phyloP scores from a whole-genome alignment of 2,797 vertebrate species.

The Labroides dimidiatus region DNA sequence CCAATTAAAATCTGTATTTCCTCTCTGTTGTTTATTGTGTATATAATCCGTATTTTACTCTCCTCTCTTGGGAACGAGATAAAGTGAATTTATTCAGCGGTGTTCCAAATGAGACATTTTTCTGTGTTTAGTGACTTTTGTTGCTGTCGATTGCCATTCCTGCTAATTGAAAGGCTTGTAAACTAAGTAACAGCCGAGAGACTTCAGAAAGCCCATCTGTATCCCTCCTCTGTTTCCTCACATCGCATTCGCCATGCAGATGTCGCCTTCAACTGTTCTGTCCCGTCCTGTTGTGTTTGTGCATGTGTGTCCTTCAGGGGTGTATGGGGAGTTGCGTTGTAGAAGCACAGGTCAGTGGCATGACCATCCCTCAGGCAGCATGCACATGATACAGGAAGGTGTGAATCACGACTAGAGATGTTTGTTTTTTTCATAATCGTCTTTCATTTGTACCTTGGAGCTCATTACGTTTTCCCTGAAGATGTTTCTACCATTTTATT shows the following conservation, averaged over 20 bases:
- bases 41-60: slow-evolving; percentile 55
- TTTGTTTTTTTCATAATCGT: slow-evolving; percentile 45
- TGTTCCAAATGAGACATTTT: slow-evolving; percentile 56
- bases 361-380: slow-evolving; percentile 32
- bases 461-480: slow-evolving; percentile 16
- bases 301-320: slow-evolving; percentile 40
- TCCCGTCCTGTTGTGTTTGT: slow-evolving; percentile 37
- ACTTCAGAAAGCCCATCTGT: slow-evolving; percentile 51
- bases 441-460: slow-evolving; percentile 35
- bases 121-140: slow-evolving; percentile 55
- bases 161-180: slow-evolving; percentile 76
- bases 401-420: slow-evolving; percentile 17
- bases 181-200: slow-evolving; percentile 50
- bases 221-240: slow-evolving; percentile 24
- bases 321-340: slow-evolving; percentile 33
- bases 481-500: slow-evolving; percentile 20
- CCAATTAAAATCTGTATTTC: slow-evolving; percentile 72
- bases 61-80: slow-evolving; percentile 51
- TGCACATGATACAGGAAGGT: slow-evolving; percentile 3
- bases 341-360: slow-evolving; percentile 47
- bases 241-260: slow-evolving; percentile 36
- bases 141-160: slow-evolving; percentile 28
- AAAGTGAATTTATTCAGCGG: slow-evolving; percentile 68
- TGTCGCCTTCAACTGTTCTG: slow-evolving; percentile 42
- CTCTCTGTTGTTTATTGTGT: slow-evolving; percentile 44